phyloP scores from a whole-genome alignment of 1,140 invertebrate genomes.

The Polypedilum vanderplanki region DNA sequence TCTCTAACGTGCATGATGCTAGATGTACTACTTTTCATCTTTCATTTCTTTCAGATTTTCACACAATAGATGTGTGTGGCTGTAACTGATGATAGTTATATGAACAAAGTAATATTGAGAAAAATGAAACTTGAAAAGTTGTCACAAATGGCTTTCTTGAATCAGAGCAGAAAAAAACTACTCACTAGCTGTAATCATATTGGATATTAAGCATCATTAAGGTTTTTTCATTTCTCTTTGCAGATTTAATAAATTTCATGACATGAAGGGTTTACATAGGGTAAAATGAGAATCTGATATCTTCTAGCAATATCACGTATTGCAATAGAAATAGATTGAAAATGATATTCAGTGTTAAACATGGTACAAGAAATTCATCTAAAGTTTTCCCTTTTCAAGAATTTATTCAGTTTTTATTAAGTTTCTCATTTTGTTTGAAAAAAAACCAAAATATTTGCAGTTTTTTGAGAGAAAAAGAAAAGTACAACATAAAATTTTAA shows the following conservation, averaged over 20 bases:
- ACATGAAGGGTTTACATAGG: too few species aligned
- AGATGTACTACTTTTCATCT: neutral
- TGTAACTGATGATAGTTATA: neutral
- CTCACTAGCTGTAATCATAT: neutral
- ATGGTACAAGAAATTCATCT: too few species aligned
- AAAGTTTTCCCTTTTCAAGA: too few species aligned
- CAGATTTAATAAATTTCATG: neutral
- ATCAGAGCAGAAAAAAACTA: neutral
- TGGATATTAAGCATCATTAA: neutral
- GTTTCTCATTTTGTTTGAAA: too few species aligned
- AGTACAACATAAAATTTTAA: too few species aligned
- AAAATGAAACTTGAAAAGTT: neutral
- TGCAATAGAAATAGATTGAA: too few species aligned
- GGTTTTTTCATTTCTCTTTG: neutral
- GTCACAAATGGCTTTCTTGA: neutral
- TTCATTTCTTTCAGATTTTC: neutral
- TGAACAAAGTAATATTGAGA: conserved; percentile 2
- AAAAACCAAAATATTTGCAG: too few species aligned
- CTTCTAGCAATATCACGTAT: too few species aligned
- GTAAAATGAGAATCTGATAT: too few species aligned
- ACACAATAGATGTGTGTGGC: neutral
- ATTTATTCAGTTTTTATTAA: too few species aligned
- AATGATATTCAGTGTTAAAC: too few species aligned
- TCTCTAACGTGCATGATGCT: neutral
- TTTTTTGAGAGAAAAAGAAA: too few species aligned